phyloP scores from a whole-genome alignment of 1,140 invertebrate species.

The Lamellibrachia luymesi region DNA sequence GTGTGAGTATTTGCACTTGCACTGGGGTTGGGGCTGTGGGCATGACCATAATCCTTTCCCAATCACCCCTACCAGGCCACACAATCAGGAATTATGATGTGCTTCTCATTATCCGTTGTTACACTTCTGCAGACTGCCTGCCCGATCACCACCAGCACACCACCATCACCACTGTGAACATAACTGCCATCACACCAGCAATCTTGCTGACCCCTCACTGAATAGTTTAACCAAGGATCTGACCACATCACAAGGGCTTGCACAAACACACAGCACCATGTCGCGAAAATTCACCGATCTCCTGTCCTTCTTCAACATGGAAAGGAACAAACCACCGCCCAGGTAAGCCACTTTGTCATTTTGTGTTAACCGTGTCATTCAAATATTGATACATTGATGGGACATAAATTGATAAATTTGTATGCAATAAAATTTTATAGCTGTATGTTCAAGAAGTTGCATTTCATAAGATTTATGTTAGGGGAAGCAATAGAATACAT shows the following conservation, averaged over 20 bases:
- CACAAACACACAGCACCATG: conserved; percentile 3
- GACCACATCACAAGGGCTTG: not conserved
- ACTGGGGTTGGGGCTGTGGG: not conserved
- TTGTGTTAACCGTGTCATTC: not conserved
- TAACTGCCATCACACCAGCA: not conserved
- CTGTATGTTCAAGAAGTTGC: too few species aligned
- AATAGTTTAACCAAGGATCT: not conserved
- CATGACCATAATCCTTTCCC: not conserved
- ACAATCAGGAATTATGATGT: not conserved
- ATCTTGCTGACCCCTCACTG: not conserved
- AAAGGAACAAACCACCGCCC: not conserved
- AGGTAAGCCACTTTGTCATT: not conserved
- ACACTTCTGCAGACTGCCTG: not conserved
- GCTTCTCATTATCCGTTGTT: not conserved
- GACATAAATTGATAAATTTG: too few species aligned
- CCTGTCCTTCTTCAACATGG: conserved; percentile 16
- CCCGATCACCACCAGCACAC: not conserved
- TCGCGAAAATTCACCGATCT: conserved; percentile 21
- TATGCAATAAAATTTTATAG: too few species aligned
- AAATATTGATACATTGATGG: not conserved
- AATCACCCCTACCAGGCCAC: not conserved
- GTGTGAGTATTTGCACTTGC: not conserved
- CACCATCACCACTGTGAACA: too few species aligned
- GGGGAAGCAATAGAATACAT: too few species aligned
- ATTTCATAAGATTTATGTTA: too few species aligned